Evolutionary conservation across 2,113 vertebrate genomes (phyloP), one percentile per base, ranked within the genome.

Genomic region (Shinisaurus crocodilurus): DNA sequence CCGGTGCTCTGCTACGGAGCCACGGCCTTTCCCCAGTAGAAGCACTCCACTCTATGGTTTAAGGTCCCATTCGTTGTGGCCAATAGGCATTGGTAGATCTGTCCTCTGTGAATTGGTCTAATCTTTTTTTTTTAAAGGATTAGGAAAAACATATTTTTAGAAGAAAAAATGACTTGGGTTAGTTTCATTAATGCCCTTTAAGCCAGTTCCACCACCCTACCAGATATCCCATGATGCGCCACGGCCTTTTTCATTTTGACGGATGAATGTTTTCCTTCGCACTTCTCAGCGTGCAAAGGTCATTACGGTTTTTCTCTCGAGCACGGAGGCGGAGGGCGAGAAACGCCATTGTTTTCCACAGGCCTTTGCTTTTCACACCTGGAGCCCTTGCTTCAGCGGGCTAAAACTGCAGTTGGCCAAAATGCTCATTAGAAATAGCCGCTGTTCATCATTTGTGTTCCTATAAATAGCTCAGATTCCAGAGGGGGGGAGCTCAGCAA

Each of bases 381-480:
- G 40, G 20, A 32, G 29, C 43, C 15, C 50, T 74, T 70, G 48
- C 67, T 23, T 34, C 67, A 43, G 40, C 13, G 8, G 27, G 25
- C 57, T n/a, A 5, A 63, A 48, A 40, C n/a, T 29, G 8, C 18
- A 29, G 9, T 76, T n/a, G 70, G 34, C 29, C 12, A 15, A n/a
- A 45, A 32, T 16, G 67, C 1, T 29, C 4, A 48, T n/a, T 45
- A 76, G 25, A 88, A 88, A 54, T 7, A 32, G 0, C 6, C 12
- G 29, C 40, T 60, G 18, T 63, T 63, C 81, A 1, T 29, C 40
- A 1, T 63, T 83, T 57, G 18, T 18, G 27, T 9, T 15, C 65
- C 63, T 72, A 82, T 82, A 88, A 88, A 88, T 88, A 72, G 87
- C 23, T 9, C 10, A 37, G 27, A 75, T 18, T 43, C 86, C 37